These are phyloP conservation scores for Phytoseiulus persimilis DNA, from an alignment of 2,888 invertebrate genomes.

Conservation along the genomic window DNA sequence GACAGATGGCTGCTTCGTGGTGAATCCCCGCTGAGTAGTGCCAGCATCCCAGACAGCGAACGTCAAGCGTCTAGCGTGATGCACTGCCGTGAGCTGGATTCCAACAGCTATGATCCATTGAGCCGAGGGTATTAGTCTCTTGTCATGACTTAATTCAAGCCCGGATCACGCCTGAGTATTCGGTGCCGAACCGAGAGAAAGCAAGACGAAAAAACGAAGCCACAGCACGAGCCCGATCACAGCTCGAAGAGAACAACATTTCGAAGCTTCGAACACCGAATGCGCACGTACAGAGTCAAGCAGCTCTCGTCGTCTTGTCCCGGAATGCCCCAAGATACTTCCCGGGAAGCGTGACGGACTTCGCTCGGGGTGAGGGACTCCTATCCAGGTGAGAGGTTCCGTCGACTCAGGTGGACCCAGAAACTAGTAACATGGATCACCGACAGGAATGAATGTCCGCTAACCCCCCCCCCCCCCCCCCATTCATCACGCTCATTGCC, in stretches of 20 bases:
- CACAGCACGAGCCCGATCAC: background rate
- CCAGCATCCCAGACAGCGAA: background rate
- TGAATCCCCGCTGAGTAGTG: background rate
- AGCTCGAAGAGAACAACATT: background rate
- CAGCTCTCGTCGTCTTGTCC: background rate
- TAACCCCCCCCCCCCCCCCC: too few relatives aligned
- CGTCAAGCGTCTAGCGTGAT: background rate
- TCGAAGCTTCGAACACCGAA: background rate
- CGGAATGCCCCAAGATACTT: too few relatives aligned
- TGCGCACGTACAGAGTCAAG: too few relatives aligned
- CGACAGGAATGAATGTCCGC: too few relatives aligned
- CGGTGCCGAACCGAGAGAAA: background rate
- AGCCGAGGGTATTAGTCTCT: background rate
- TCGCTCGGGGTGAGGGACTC: too few relatives aligned
- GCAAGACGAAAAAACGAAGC: background rate
- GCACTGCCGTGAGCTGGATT: background rate
- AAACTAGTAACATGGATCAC: too few relatives aligned
- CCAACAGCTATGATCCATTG: conserved; percentile 5
- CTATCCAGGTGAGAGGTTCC: too few relatives aligned
- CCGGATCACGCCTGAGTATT: background rate
- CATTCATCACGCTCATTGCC: too few relatives aligned
- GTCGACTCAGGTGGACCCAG: too few relatives aligned
- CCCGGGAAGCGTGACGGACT: too few relatives aligned
- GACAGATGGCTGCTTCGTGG: background rate
- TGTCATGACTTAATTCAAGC: background rate